Conservation (phyloP, 2,113 vertebrate species). For the Octodon degus region DNA sequence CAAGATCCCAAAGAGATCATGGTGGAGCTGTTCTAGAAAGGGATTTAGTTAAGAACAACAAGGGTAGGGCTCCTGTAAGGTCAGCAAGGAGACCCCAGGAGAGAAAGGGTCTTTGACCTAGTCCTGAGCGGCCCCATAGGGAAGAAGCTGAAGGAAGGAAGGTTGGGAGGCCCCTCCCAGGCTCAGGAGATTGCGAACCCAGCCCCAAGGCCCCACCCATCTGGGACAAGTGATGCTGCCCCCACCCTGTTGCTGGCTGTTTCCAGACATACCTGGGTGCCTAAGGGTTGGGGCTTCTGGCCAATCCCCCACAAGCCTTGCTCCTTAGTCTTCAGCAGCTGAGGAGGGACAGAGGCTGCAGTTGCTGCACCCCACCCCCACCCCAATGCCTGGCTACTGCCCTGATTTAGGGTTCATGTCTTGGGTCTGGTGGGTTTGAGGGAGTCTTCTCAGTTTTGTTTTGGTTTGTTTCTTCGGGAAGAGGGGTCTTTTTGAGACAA, state of each 20-base stretch:
- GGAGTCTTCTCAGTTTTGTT: background rate
- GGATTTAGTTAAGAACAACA: background rate
- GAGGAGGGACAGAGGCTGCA: accelerated
- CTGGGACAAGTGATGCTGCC: background rate
- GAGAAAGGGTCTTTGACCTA: background rate
- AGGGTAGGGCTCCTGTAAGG: no score
- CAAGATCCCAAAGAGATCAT: background rate
- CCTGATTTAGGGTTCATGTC: background rate
- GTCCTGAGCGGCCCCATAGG: background rate
- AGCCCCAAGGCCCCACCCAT: background rate
- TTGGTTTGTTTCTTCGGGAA: no score
- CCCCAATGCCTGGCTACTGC: accelerated
- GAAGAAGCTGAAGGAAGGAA: background rate
- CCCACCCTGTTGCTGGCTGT: background rate
- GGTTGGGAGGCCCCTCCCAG: background rate
- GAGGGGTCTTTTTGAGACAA: background rate
- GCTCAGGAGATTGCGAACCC: background rate
- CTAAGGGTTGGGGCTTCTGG: background rate
- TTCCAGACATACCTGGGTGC: background rate
- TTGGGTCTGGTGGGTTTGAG: background rate
- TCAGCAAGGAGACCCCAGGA: no score
- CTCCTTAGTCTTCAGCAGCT: background rate
- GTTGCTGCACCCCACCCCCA: background rate
- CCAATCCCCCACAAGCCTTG: background rate
- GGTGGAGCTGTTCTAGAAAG: background rate